Base-by-base conservation (phyloP, 2,113 vertebrate genomes). In the Origma solitaria region DNA sequence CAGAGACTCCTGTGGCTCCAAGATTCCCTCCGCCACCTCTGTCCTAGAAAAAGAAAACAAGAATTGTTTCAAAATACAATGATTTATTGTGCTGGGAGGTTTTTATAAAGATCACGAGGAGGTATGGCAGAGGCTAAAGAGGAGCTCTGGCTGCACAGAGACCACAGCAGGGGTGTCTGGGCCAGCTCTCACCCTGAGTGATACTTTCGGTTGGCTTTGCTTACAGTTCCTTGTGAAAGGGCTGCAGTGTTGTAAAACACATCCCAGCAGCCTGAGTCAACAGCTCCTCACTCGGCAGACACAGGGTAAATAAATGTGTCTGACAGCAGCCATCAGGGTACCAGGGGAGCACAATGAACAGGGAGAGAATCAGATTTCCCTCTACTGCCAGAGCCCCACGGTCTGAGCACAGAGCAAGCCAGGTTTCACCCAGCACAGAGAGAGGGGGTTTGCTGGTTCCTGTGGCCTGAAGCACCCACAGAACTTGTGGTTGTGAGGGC, bases 21-120 rank as follows among this genome's bases (percentile, higher is more conserved):
- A 97, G 75, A 99, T 98, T n/a, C 99, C 99, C 66, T 99, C 99
- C 0, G 99, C 98, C 92, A 98, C 97, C 97, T 99, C 99, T 5
- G 98, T 96, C 97, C 99, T 99, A 88, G 93, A 83, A 78, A 90
- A 94, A 27, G 28, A 40, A 88, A 47, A 65, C 40, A 51, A 56
- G 40, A 66, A 24, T 37, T 91, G 66, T 58, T 87, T 62, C 8
- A 37, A 83, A 81, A 69, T 3, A 47, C 20, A 65, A 5, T 3
- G 15, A 51, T 62, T 83, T 65, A n/a, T 10, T 65, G 60, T 27
- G 58, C 64, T 62, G 60, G 44, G 33, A 77, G 51, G 44, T 33
- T 47, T 54, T 86, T 66, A 22, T 38, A 30, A 66, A 92, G 86
- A 47, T 27, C 58, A 49, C 8, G 2, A 40, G 58, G 66, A 92